Evolutionary conservation across 2,113 vertebrate genomes (phyloP).

Genomic region (Melanerpes aurifrons): DNA sequence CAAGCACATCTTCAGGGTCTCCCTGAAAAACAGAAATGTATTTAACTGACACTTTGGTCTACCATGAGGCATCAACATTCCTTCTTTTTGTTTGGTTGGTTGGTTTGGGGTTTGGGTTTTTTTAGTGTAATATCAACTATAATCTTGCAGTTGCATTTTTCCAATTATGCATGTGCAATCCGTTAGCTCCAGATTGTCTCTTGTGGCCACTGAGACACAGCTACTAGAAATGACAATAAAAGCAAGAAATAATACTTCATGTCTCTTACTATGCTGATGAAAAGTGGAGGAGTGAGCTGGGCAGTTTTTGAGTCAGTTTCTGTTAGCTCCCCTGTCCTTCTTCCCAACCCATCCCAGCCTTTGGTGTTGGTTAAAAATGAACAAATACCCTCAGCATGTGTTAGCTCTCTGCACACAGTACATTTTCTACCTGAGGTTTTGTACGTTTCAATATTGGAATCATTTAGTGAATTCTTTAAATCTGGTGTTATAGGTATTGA

Average conservation of each 20-base stretch:
- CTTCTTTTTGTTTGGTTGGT: background rate
- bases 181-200: background rate
- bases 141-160: background rate
- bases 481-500: background rate
- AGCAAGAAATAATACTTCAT: background rate
- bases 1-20: constrained; percentile 74
- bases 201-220: background rate
- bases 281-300: background rate
- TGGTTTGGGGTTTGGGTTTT: too few relatives aligned
- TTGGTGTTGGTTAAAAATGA: background rate
- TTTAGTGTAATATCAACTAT: background rate
- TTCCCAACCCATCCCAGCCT: background rate
- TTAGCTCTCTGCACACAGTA: background rate
- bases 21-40: constrained; percentile 66
- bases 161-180: background rate
- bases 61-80: background rate
- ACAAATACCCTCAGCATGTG: background rate
- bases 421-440: background rate
- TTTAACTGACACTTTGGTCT: background rate
- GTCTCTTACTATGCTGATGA: background rate
- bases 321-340: background rate
- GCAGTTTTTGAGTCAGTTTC: background rate
- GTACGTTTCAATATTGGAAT: background rate
- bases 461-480: background rate
- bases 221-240: background rate